Evolutionary conservation across 2,113 vertebrate species (phyloP).

Genomic region (Neotoma lepida): DNA sequence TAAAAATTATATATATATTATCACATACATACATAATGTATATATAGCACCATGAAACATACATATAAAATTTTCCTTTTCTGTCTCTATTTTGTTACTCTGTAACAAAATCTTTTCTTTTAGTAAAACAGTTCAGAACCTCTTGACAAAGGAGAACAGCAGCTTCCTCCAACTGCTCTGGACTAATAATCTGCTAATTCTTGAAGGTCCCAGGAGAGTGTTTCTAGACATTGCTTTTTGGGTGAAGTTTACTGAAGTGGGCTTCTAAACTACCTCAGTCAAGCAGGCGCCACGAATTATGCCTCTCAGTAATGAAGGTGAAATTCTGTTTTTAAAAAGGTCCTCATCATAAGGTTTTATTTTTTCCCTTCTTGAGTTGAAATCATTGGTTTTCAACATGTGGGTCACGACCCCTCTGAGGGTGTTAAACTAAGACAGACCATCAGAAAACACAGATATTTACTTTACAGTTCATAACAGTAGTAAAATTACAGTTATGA

Average conservation of each 20-base stretch:
- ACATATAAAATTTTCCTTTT: not conserved
- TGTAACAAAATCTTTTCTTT: not conserved
- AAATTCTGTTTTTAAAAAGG: not conserved
- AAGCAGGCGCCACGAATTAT: not conserved
- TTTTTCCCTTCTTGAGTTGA: conserved; percentile 58
- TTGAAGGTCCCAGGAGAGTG: not conserved
- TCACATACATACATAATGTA: not conserved
- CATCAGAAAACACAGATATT: not conserved
- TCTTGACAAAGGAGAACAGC: not conserved
- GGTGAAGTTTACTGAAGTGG: not conserved
- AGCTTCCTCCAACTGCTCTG: not conserved
- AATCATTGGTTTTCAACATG: not conserved
- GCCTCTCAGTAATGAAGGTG: not conserved
- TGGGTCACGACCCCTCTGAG: not conserved
- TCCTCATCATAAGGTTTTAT: conserved; percentile 15
- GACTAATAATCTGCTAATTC: not conserved
- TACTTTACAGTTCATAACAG: not conserved
- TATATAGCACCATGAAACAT: not conserved
- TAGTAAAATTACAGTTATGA: not conserved
- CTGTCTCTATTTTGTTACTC: conserved; percentile 2
- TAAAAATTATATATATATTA: not conserved
- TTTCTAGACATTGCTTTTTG: not conserved
- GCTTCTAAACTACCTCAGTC: not conserved
- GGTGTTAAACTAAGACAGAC: not conserved
- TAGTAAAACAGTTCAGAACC: not conserved